Percentiles rank a stretch among this genome's conserved stretches.
Evolutionary conservation across 2,113 vertebrate species (phyloP).

Genomic region (Regulus satrapa): DNA sequence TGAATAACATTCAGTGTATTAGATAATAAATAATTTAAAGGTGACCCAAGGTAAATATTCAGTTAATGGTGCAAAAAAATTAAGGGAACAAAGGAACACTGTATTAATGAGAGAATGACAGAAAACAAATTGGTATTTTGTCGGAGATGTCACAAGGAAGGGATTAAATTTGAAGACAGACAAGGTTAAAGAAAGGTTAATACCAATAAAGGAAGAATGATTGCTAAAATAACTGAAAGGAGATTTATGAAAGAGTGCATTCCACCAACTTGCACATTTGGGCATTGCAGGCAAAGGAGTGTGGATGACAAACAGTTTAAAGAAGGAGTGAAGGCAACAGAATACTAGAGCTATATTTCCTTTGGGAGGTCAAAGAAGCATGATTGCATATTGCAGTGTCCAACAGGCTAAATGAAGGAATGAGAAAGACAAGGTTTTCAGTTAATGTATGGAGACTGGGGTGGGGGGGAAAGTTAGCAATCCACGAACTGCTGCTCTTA

Average conservation of each 20-base stretch:
- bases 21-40: not conserved
- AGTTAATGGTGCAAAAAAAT: not conserved
- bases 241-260: slow-evolving; percentile 35
- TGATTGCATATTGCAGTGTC: not conserved
- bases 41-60: not conserved
- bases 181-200: slow-evolving; percentile 54
- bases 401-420: not conserved
- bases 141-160: not conserved
- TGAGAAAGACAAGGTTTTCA: not conserved
- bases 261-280: not conserved
- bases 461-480: not conserved
- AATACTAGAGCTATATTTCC: slow-evolving; percentile 5
- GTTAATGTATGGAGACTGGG: not conserved
- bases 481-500: not conserved
- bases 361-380: slow-evolving; percentile 30
- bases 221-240: slow-evolving; percentile 33
- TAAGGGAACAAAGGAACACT: not conserved
- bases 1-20: not conserved
- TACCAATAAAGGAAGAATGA: slow-evolving; percentile 55
- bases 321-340: slow-evolving; percentile 1
- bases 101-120: slow-evolving; percentile 2
- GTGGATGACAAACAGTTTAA: slow-evolving; percentile 38
- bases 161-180: slow-evolving; percentile 40
- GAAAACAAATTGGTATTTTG: slow-evolving; percentile 36
- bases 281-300: slow-evolving; percentile 11